Evolutionary conservation across 2,888 invertebrate species (phyloP), one percentile per base, ranked within the genome.

Genomic region (Megamerina dolium): DNA sequence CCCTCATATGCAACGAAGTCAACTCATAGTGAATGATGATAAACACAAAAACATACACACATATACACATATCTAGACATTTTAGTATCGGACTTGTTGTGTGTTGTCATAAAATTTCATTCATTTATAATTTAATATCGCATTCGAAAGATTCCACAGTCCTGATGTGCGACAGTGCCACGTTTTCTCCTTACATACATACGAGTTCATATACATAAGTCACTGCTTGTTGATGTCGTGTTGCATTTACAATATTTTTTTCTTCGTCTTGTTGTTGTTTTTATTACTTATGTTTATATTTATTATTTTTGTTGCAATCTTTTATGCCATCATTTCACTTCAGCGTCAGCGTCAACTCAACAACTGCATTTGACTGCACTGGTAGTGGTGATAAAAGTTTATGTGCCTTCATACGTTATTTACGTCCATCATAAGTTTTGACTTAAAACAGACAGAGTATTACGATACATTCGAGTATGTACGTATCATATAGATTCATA

Each of bases 61-160:
- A 10, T 6, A 6, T 23, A 23, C 10, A 10, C n/a, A n/a, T n/a
- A n/a, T n/a, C n/a, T n/a, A n/a, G 30, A 13, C n/a, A 13, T 13
- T 30, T 30, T n/a, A 30, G 30, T 13, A 30, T 30, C 10, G 5
- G 13, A n/a, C 5, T 32, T n/a, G n/a, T n/a, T n/a, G n/a, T 32
- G 6, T 34, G 29, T 43, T 34, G 30, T 53, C 61, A 61, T 61
- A 56, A 57, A 57, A 60, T 55, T 53, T 55, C 55, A 63, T 61
- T 62, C 56, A 59, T 62, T 61, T 62, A 63, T 62, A 62, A 62
- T 63, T 62, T 63, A 62, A 63, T 62, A 63, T 62, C 51, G 56
- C 49, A 30, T 35, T 33, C 31, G 27, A 5, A 14, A 41, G 38
- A 36, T 38, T 33, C 38, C n/a, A n/a, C n/a, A n/a, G n/a, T n/a